Percentiles rank a stretch among this genome's conserved stretches.
These are phyloP conservation scores for Hydraecia micacea DNA, from an alignment of 2,888 invertebrate genomes.

Conservation along the genomic window DNA sequence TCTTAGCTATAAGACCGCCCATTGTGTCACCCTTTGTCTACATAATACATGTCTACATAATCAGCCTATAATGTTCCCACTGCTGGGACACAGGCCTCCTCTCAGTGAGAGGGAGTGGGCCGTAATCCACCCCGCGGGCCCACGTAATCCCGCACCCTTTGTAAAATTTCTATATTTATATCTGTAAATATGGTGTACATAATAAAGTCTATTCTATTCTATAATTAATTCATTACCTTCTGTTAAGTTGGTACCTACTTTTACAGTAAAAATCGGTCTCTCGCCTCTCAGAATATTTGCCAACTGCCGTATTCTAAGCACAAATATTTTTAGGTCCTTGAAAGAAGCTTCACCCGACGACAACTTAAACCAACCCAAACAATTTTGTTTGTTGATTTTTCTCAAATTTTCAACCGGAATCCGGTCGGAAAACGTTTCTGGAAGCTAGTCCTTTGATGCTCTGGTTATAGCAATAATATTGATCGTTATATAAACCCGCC, in stretches of 20 bases:
- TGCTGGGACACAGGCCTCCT: too few species aligned
- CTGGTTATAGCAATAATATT: constrained; percentile 80
- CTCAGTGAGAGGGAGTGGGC: too few species aligned
- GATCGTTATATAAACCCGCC: constrained; percentile 73
- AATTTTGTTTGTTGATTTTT: constrained; percentile 63
- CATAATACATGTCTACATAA: too few species aligned
- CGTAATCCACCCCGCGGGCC: too few species aligned
- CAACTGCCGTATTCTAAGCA: neutral
- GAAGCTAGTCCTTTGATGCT: constrained; percentile 79
- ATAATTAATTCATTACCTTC: neutral
- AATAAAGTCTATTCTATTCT: too few species aligned
- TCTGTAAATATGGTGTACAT: too few species aligned
- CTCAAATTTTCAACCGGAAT: constrained; percentile 58
- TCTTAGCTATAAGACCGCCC: neutral
- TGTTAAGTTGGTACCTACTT: neutral
- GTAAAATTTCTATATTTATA: too few species aligned
- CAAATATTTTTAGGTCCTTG: constrained; percentile 52
- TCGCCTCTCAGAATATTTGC: neutral
- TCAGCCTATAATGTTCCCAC: too few species aligned
- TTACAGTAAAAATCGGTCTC: neutral
- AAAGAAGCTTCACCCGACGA: constrained; percentile 40
- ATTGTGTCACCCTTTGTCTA: too few species aligned
- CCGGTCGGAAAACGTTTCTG: constrained; percentile 54
- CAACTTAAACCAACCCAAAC: constrained; percentile 51
- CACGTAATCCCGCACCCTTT: too few species aligned